Evolutionary conservation across 1,140 invertebrate genomes (phyloP), one percentile per base, ranked within the genome.

Genomic region (Bombus confusus): DNA sequence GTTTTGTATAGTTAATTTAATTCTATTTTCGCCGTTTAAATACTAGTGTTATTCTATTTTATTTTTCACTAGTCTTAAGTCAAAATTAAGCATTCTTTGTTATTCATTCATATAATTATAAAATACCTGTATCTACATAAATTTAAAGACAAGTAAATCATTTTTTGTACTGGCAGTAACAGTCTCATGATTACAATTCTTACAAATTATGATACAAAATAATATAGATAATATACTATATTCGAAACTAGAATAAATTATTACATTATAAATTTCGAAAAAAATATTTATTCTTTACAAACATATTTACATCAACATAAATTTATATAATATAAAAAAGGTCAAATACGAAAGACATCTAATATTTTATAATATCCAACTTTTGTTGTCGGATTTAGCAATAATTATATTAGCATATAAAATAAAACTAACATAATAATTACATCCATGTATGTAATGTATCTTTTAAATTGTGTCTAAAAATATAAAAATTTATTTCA

Each of bases 231-330:
- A 52, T 22, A 52, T 52, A 52, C 18, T 52, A 52, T 52, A 52
- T 52, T 52, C 5, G 18, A 52, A 80, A 71, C 1, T 52, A 41
- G 8, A 82, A 34, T 74, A 62, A 57, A 59, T 52, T 52, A 69
- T 68, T 59, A 28, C 62, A 37, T 22, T 39, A 39, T 12, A 13
- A 66, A 75, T 41, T 62, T 66, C 1, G 6, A n/a, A 6, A 13
- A 83, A 47, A 68, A 43, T 43, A 78, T 84, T 78, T 78, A 78
- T 71, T 84, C 9, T 41, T 59, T 71, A 84, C 9, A 69, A 59
- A 28, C 64, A 82, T 34, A 41, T 78, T 41, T 31, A 57, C 8
- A 71, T 83, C 12, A 9, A 34, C 25, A 84, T 22, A 84, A 78
- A 72, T 71, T 74, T 74, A 9, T 47, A 66, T 5, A 64, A 43